Conservation (phyloP, 2,888 invertebrate genomes). For the Cremastinae sp. region DNA sequence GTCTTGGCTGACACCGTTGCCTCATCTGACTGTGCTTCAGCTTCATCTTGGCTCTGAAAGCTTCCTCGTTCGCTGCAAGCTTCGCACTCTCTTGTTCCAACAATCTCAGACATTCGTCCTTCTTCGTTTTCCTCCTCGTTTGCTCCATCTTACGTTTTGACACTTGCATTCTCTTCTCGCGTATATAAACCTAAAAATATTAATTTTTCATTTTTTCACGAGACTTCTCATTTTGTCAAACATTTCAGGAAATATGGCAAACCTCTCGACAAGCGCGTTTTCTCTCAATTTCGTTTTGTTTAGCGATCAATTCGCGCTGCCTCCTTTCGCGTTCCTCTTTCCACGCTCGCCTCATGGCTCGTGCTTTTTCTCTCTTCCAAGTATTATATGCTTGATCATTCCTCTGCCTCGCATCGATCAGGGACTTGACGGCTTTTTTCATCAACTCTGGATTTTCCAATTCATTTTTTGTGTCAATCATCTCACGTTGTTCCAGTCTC, state of each 20-base stretch:
- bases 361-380: slow-evolving; percentile 66
- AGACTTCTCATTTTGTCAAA: not conserved
- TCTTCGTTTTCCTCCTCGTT: slow-evolving; percentile 34
- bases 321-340: slow-evolving; percentile 56
- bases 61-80: slow-evolving; percentile 51
- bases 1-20: slow-evolving; percentile 21
- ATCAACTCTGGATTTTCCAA: slow-evolving; percentile 3
- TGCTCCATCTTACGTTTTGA: slow-evolving; percentile 29
- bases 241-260: slow-evolving; percentile 2
- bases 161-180: slow-evolving; percentile 43
- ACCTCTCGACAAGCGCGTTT: slow-evolving; percentile 59
- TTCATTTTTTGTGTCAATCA: not conserved
- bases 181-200: slow-evolving; percentile 16
- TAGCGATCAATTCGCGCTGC: slow-evolving; percentile 47
- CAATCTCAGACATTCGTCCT: slow-evolving; percentile 17
- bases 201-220: not conserved
- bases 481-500: not conserved
- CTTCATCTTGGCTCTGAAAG: slow-evolving; percentile 52
- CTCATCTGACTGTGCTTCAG: slow-evolving; percentile 47
- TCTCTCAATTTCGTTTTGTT: slow-evolving; percentile 53
- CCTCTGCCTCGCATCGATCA: slow-evolving; percentile 23
- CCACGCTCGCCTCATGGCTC: slow-evolving; percentile 51
- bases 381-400: slow-evolving; percentile 64
- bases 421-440: slow-evolving; percentile 14
- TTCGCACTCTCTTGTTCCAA: slow-evolving; percentile 47